Evolutionary conservation across 1,140 invertebrate species (phyloP), one percentile per base, ranked within the genome.

Genomic region (Nymphalis io): DNA sequence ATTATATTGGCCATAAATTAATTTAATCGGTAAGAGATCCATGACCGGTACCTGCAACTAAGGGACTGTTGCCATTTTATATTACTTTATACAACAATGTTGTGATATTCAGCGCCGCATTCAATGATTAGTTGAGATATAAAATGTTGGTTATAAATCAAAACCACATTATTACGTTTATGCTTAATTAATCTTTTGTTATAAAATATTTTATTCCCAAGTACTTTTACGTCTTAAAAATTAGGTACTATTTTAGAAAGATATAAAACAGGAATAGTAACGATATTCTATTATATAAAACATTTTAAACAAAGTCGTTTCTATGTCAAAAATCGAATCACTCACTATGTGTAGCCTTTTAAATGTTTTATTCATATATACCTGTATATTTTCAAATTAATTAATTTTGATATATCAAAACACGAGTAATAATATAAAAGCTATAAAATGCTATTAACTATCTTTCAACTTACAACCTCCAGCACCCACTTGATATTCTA

Each of bases 381-480:
- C n/a, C n/a, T n/a, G n/a, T n/a, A 33, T 33, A 3, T 27, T 55
- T 55, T 55, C 10, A 55, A 27, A 55, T 4, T 3, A 23, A 60
- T 39, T 60, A 53, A 67, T 67, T 51, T 46, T 61, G 59, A 71
- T 71, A 67, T 67, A 67, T 44, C 57, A 81, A 87, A 89, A 84
- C 81, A 89, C 82, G 80, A 74, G 78, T 83, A 80, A 79, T 73
- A 81, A 78, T 60, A 72, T 75, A 66, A 57, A 51, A 69, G 81
- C 72, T 79, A 81, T 89, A 89, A 91, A 89, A 80, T 59, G 76
- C 81, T 88, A 84, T 89, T 91, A 89, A 91, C 85, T 89, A 91
- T 91, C 81, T 81, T 76, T 81, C 77, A 81, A 83, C 79, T 64
- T 64, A 64, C 62, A 64, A 72, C 75, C 77, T 80, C 75, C 74